Percentiles rank a stretch among this genome's conserved stretches.
phyloP scores from a whole-genome alignment of 2,113 vertebrate species.

The Aphyosemion australe region DNA sequence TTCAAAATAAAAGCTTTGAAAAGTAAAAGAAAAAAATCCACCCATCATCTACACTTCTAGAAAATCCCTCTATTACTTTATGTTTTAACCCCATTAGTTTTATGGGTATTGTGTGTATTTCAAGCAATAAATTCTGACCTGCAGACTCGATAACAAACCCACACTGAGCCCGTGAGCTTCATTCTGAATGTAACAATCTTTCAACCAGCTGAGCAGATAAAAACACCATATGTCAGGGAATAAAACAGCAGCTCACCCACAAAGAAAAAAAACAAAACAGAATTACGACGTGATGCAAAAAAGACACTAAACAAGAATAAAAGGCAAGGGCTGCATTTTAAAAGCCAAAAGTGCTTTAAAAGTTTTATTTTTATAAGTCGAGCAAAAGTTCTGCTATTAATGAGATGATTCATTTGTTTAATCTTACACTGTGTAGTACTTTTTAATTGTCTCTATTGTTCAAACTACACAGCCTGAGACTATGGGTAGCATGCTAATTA shows the following conservation, averaged over 20 bases:
- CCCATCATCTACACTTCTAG: neutral
- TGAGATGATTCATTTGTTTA: conserved; percentile 8
- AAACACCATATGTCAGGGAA: conserved; percentile 7
- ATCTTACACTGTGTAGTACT: conserved; percentile 13
- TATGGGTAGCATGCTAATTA: conserved; percentile 41
- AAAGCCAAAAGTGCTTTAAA: neutral
- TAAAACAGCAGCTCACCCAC: no score
- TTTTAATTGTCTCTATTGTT: conserved; percentile 30
- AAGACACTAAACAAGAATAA: neutral
- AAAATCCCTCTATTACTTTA: no score
- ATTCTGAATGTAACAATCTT: conserved; percentile 7
- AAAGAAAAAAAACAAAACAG: neutral
- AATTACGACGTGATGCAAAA: neutral
- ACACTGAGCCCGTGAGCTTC: conserved; percentile 10
- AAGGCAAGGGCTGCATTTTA: neutral
- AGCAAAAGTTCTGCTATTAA: neutral
- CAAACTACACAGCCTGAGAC: conserved; percentile 4
- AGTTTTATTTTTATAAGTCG: neutral
- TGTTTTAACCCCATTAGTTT: neutral
- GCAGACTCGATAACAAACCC: neutral
- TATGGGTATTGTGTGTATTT: conserved; percentile 9
- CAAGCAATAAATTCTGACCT: conserved; percentile 18
- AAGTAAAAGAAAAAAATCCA: neutral
- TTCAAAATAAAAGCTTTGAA: neutral
- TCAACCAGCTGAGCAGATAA: conserved; percentile 44